Evolutionary conservation across 2,113 vertebrate genomes (phyloP).

Genomic region (Zapornia atra): DNA sequence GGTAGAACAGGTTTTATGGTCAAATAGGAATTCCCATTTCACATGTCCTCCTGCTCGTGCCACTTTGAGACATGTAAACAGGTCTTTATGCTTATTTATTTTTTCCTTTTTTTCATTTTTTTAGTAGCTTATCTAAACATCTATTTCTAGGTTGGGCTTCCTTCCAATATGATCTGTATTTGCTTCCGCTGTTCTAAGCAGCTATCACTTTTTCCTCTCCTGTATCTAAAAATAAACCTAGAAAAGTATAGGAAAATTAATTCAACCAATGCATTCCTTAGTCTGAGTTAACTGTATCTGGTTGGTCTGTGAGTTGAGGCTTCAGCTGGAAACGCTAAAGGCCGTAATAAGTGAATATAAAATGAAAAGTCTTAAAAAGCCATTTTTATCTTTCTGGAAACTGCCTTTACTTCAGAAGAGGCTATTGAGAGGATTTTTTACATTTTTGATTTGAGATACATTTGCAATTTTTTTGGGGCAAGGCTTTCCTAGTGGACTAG

Average conservation of each 20-base stretch:
- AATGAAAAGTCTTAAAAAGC: neutral
- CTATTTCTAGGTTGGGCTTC: neutral
- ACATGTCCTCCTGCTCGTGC: neutral
- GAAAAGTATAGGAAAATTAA: neutral
- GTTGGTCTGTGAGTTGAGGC: neutral
- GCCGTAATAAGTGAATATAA: neutral
- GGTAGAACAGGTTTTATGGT: neutral
- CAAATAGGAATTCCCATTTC: neutral
- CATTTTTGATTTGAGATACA: neutral
- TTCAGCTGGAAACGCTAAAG: neutral
- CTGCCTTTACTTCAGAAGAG: neutral
- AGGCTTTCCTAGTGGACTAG: neutral
- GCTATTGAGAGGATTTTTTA: neutral
- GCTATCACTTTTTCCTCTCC: neutral
- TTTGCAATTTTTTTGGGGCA: neutral
- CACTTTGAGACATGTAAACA: neutral
- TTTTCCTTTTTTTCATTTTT: neutral
- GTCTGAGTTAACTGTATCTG: neutral
- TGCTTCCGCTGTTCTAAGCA: neutral
- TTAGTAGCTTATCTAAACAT: neutral
- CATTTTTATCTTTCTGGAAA: neutral
- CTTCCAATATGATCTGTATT: neutral
- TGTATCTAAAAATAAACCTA: conserved; percentile 4
- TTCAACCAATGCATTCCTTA: neutral
- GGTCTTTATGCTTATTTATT: neutral